Base-by-base conservation (phyloP, 2,113 vertebrate genomes). In the Semnopithecus entellus region DNA sequence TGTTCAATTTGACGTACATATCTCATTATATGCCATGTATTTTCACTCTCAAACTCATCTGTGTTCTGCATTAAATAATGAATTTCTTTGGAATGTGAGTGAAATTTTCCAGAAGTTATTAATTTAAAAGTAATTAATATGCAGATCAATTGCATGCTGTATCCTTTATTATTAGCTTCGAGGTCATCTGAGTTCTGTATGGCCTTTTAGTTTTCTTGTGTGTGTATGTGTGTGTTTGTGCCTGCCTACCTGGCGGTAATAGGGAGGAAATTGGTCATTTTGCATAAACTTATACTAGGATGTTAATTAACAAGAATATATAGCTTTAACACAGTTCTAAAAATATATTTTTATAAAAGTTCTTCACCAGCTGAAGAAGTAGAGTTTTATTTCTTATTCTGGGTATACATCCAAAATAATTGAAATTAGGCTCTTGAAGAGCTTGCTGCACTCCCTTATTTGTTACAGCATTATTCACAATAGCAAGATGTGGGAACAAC, bases 71-170 rank as follows among this genome's bases (percentile, higher is more conserved):
- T 73, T 72, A 91, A 90, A 27, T 64, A 86, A 52, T 32, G 2
- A 81, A 75, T 96, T 27, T 66, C 18, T 85, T 73, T 16, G 38
- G 59, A 50, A 35, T 83, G 5, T 68, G n/a, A 83, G 4, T 90
- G 6, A 96, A 68, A 40, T 90, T 90, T 94, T 91, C 17, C 35
- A 82, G 16, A 70, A 43, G 12, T 88, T 81, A 82, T 86, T 90
- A 80, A 91, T 82, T 23, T 81, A 25, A 76, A 94, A 52, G 7
- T 80, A 90, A 59, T 68, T 76, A 92, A 70, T 64, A 55, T 16
- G 27, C 55, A 88, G 25, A 72, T 81, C 70, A 95, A 52, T 50
- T 40, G 66, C 43, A 3, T 68, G 5, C 30, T 64, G 18, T 87
- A 38, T 78, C 23, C 3, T 92, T 90, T 52, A 90, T 88, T 40